Base-by-base conservation (phyloP, 37 sponge, comb jelly and placozoan species). In the Halichondria panicea region DNA sequence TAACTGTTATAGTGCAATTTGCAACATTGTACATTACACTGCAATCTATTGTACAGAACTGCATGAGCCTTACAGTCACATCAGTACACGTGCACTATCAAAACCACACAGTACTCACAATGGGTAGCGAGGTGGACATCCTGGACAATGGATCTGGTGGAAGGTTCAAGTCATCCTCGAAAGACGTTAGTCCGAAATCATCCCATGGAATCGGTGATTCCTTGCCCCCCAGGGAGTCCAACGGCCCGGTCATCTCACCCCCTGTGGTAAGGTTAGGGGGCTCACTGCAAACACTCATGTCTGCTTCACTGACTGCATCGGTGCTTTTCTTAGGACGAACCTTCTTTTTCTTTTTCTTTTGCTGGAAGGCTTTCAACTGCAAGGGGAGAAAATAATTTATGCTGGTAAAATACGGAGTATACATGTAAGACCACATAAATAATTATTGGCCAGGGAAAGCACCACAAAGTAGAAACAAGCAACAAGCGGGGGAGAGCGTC, bases 281-380 rank as follows among this genome's bases (percentile, higher is more conserved):
- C 63, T 27, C 63, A 22, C 34, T 63, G 63, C 63, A 33, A 8
- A 33, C 34, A 63, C 63, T 63, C 4, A n/a, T n/a, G n/a, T n/a
- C n/a, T n/a, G 11, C 61, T 8, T 8, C 61, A 59, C 25, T 59
- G 8, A 8, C 22, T 24, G 61, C 11, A 42, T 2, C 34, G 7
- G 65, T 42, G 7, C 32, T 28, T 1, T 38, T 19, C 22, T 64
- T 78, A 4, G 15, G 42, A 66, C 72, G 71, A 9, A 67, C 68
- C 44, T 43, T 70, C 63, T 84, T 84, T 25, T 15, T 24, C 58
- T 78, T 70, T 25, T 75, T 82, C 56, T 70, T 72, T 74, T 84
- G 70, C 72, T 77, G 71, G 65, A 57, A 81, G 25, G 68, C 81
- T 38, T 46, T 65, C 3, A 81, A 39, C 81, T 81, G 44, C 13